Evolutionary conservation across 2,113 vertebrate species (phyloP).

Genomic region (Albula goreensis): DNA sequence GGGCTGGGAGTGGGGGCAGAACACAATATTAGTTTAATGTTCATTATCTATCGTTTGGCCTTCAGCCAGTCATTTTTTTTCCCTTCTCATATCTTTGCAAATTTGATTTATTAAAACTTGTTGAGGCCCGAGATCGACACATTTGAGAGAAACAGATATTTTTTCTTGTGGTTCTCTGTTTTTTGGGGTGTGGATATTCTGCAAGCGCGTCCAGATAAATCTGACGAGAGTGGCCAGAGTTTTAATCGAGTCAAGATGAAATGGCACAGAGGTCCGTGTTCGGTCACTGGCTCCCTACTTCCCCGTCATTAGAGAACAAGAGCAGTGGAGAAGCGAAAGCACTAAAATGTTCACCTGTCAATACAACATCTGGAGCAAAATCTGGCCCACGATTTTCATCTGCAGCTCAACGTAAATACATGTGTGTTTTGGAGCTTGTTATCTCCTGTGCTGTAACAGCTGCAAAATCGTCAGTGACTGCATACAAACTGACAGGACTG

Average conservation of each 20-base stretch:
- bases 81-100: constrained; percentile 38
- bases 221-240: neutral
- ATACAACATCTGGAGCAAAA: neutral
- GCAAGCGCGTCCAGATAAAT: neutral
- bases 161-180: neutral
- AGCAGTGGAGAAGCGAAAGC: too few species aligned
- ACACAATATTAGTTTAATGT: constrained; percentile 76
- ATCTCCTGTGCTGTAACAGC: neutral
- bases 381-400: neutral
- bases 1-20: constrained; percentile 46
- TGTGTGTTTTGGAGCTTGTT: neutral
- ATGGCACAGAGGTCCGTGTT: neutral
- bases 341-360: too few species aligned
- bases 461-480: neutral
- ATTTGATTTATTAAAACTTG: neutral
- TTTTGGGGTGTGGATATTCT: neutral
- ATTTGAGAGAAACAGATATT: neutral
- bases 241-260: neutral
- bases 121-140: neutral
- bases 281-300: too few species aligned
- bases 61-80: constrained; percentile 68
- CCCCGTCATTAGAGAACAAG: too few species aligned
- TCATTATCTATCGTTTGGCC: constrained; percentile 70
- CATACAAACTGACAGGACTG: neutral
- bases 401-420: neutral